Base-by-base conservation (phyloP, 2,113 vertebrate species). In the Tragelaphus buxtoni region DNA sequence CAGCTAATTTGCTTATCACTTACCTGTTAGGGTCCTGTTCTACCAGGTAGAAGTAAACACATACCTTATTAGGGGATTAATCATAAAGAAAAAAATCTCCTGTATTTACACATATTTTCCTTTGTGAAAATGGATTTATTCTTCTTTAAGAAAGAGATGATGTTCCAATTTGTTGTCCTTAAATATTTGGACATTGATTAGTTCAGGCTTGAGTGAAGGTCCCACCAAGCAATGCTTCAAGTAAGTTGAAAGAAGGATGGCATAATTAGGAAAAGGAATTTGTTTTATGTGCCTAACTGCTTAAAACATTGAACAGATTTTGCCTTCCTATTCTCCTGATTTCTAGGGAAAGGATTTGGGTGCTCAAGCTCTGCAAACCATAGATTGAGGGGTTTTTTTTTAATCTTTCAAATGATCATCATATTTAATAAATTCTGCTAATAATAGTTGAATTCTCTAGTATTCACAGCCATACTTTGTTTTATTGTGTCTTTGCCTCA, bases 81-180 rank as follows among this genome's bases (percentile, higher is more conserved):
- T 90, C 22, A 63, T 93, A 88, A 39, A 83, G 92, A 89, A 89
- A 69, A 60, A 69, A 69, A 39, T 79, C 7, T 80, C 4, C 17
- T 22, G 1, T 89, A 69, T 93, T 87, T 79, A 87, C 3, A 12
- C 30, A 26, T 84, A n/a, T 86, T 13, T 95, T 83, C 51, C 86
- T 96, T 81, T 94, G 53, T 96, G 87, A 89, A 92, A 96, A 86
- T 86, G 35, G 30, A 94, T 53, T 45, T 86, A 10, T 88, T 95
- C 56, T 51, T 65, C 9, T 88, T 24, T 86, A 35, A 84, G 26
- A 94, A 96, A 60, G 26, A 81, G 35, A 39, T 96, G 83, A 63
- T 82, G 39, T 91, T 97, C 45, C 93, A 47, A 77, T 83, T 79
- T 93, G 39, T 94, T 84, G 20, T 91, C 32, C 51, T 94, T 89